phyloP scores from a whole-genome alignment of 2,888 invertebrate species.

The Scotopteryx bipunctaria region DNA sequence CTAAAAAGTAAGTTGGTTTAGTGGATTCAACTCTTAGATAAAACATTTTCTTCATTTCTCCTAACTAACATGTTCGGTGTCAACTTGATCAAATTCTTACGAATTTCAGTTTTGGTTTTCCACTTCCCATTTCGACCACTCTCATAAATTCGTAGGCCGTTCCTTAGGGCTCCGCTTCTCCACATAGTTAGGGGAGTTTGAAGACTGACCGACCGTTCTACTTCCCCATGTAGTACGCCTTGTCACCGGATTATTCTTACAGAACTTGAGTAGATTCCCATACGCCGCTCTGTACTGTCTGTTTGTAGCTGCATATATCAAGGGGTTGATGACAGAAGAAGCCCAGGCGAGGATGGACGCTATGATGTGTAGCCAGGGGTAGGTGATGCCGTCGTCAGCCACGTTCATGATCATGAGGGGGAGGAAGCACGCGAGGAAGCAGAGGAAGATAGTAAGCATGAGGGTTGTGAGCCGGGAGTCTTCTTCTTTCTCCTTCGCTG shows the following conservation, averaged over 20 bases:
- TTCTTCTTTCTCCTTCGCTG: slow-evolving; percentile 83
- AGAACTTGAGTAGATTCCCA: slow-evolving; percentile 77
- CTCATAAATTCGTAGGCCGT: slow-evolving; percentile 73
- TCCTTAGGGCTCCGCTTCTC: slow-evolving; percentile 71
- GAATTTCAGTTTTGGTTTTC: no score
- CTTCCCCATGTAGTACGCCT: slow-evolving; percentile 75
- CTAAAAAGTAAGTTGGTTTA: no score
- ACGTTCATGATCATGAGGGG: slow-evolving; percentile 95
- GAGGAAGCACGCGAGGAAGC: slow-evolving; percentile 93
- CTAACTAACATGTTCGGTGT: no score
- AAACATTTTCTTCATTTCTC: no score
- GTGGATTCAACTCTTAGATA: no score
- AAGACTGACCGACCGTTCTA: slow-evolving; percentile 73
- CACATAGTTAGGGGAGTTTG: slow-evolving; percentile 72
- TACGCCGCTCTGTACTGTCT: slow-evolving; percentile 89
- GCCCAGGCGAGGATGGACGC: slow-evolving; percentile 95
- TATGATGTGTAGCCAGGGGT: slow-evolving; percentile 90
- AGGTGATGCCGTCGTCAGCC: slow-evolving; percentile 88
- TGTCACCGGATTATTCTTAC: slow-evolving; percentile 65
- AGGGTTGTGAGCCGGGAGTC: slow-evolving; percentile 92
- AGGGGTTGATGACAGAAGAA: slow-evolving; percentile 94
- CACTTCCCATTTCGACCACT: no score
- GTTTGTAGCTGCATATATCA: slow-evolving; percentile 95
- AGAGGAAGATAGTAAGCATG: slow-evolving; percentile 94
- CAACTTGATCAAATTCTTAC: slow-evolving; percentile 5